Evolutionary conservation across 1,140 invertebrate genomes (phyloP), one percentile per base, ranked within the genome.

Genomic region (Leptinotarsa defecta): DNA sequence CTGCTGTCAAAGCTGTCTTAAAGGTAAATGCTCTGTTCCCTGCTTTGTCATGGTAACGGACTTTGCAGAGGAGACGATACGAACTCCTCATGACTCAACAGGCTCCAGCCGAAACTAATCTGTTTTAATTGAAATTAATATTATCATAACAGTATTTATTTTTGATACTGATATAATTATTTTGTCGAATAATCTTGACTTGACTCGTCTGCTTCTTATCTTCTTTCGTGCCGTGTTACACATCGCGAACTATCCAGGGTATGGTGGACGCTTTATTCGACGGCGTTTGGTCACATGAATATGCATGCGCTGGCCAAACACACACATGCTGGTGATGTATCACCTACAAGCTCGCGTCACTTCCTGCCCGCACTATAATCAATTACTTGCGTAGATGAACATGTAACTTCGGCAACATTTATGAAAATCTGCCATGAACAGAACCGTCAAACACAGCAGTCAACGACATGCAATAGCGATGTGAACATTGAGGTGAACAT

Each of bases 301-400:
- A 83, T 83, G 82, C 82, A 83, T 83, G 82, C 82, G 83, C 83
- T 74, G 78, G 77, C 78, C 80, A 78, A 74, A 80, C 79, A 80
- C 76, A 78, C 82, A 83, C 79, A 83, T 82, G 83, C 79, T 78
- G 78, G 82, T 85, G 84, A 85, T 84, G 83, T 85, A 85, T 85
- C 81, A 84, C 84, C 83, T 84, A 83, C 83, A 84, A 84, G 82
- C 83, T 76, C 80, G 79, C 80, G 84, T 84, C 84, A 85, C 80
- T 84, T 84, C 82, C 84, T 84, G 82, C 75, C 83, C 83, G 69
- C 69, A 83, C 83, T 82, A 83, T 84, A 84, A 85, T 85, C 83
- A 85, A 85, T 84, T 85, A 84, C 81, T 81, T 81, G 83, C 80
- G 81, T 84, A 83, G 82, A 84, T 84, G 83, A 85, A 83, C 83